These are phyloP conservation scores for Sebastes umbrosus DNA, from an alignment of 2,797 vertebrate species.

Conservation along the genomic window DNA sequence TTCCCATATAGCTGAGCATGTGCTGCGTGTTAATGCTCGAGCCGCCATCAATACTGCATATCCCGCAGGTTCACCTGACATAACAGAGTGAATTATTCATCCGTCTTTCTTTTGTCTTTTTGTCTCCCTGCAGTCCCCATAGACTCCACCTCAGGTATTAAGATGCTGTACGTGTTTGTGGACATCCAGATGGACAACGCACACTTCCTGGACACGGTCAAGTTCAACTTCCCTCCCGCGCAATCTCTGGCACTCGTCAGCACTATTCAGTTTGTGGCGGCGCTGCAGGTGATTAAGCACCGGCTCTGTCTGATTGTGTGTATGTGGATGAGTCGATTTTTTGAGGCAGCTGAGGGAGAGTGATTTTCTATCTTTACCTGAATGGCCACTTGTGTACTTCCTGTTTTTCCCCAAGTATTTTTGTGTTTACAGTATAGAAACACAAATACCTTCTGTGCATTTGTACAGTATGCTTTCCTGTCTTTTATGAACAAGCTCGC, in stretches of 20 bases:
- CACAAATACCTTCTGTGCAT: neutral
- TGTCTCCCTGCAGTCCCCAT: slow-evolving; percentile 88
- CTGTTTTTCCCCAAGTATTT: neutral
- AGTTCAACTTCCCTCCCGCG: slow-evolving; percentile 88
- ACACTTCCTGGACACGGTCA: slow-evolving; percentile 94
- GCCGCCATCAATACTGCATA: slow-evolving; percentile 53
- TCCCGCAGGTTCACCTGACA: slow-evolving; percentile 49
- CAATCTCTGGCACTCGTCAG: slow-evolving; percentile 92
- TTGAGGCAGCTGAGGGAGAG: neutral
- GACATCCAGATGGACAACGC: slow-evolving; percentile 95
- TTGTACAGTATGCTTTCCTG: neutral
- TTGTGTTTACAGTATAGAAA: slow-evolving; percentile 4
- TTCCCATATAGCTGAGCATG: slow-evolving; percentile 21
- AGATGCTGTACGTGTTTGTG: slow-evolving; percentile 97
- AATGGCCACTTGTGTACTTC: slow-evolving; percentile 6
- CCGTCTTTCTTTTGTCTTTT: slow-evolving; percentile 39
- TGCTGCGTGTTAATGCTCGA: slow-evolving; percentile 36
- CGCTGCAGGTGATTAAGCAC: slow-evolving; percentile 88
- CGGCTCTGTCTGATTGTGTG: neutral
- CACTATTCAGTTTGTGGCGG: slow-evolving; percentile 97
- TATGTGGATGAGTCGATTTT: neutral
- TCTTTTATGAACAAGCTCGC: slow-evolving; percentile 41
- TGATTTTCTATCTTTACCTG: neutral
- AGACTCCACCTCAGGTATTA: slow-evolving; percentile 88
- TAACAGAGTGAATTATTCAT: slow-evolving; percentile 64